Percentiles rank a stretch among this genome's conserved stretches.
Evolutionary conservation across 2,888 invertebrate species (phyloP).

Genomic region (Brenthis hecate): DNA sequence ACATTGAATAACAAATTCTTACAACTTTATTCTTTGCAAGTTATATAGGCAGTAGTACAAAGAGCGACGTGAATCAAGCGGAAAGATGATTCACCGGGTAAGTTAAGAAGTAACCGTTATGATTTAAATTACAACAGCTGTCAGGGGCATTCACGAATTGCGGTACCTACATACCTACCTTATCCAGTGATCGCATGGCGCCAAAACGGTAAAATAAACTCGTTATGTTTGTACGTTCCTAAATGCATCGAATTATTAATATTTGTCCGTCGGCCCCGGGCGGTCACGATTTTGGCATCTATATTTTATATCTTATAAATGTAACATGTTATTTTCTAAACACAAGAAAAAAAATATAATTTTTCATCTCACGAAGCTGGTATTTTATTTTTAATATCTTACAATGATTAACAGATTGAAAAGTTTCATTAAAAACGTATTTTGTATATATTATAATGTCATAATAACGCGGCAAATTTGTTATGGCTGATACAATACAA

Average conservation of each 20-base stretch:
- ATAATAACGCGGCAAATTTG: slow-evolving; percentile 10
- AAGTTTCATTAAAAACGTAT: neutral
- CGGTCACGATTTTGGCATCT: slow-evolving; percentile 17
- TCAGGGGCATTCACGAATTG: slow-evolving; percentile 66
- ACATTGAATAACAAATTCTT: slow-evolving; percentile 35
- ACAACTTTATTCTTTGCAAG: slow-evolving; percentile 28
- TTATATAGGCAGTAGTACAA: slow-evolving; percentile 24
- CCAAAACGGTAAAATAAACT: slow-evolving; percentile 47
- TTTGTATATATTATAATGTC: neutral
- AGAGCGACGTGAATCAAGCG: slow-evolving; percentile 65
- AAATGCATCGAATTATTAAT: slow-evolving; percentile 31
- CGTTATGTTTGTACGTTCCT: slow-evolving; percentile 31
- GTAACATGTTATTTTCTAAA: slow-evolving; percentile 14
- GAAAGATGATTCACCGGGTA: slow-evolving; percentile 75
- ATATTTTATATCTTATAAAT: slow-evolving; percentile 1
- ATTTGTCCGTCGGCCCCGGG: slow-evolving; percentile 17
- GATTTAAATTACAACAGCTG: slow-evolving; percentile 75
- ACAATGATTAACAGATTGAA: neutral
- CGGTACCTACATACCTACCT: slow-evolving; percentile 67
- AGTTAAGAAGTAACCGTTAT: slow-evolving; percentile 75
- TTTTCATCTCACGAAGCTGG: neutral
- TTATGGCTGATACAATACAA: slow-evolving; percentile 20
- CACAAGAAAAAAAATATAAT: neutral
- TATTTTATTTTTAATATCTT: neutral
- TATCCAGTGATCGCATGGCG: slow-evolving; percentile 46